Evolutionary conservation across 2,888 invertebrate species (phyloP), one percentile per base, ranked within the genome.

Genomic region (Drosophila cognata): DNA sequence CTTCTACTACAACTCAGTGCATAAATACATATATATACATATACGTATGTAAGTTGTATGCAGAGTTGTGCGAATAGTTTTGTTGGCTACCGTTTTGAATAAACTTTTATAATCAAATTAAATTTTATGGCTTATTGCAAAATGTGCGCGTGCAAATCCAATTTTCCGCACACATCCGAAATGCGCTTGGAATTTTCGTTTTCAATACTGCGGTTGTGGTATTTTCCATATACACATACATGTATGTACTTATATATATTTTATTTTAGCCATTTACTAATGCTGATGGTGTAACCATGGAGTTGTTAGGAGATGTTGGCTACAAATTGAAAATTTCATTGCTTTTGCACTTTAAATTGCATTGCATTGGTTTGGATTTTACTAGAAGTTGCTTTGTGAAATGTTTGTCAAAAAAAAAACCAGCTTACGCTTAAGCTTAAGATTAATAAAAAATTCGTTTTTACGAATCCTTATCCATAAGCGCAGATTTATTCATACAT

Each of bases 51-150:
- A 18, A 13, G 46, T 46, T 46, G 21, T 46, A 21, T 62, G 53
- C 29, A 63, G 74, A 50, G 46, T 64, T 41, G 36, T 62, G 60
- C 58, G 41, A 69, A 36, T 70, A 33, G 59, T 65, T 69, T 48
- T 69, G 35, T 67, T 52, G 67, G 21, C 46, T 63, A 46, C 66
- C 74, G 65, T 81, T 71, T 83, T 77, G 75, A 78, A 88, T 89
- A 84, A 89, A 89, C 88, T 86, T 86, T 88, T 90, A 87, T 85
- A 81, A 83, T 81, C 89, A 87, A 88, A 87, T 87, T 90, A 83
- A 88, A 88, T 87, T 88, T 90, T 78, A 87, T 90, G 76, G 90
- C 86, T 83, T 87, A 87, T 88, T 85, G 90, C 86, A 79, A 85
- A 77, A 85, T 85, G 83, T 67, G 77, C 79, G 84, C 89, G 73